These are phyloP conservation scores for Pyrgus malvae DNA, from an alignment of 2,888 invertebrate species.

Conservation along the genomic window DNA sequence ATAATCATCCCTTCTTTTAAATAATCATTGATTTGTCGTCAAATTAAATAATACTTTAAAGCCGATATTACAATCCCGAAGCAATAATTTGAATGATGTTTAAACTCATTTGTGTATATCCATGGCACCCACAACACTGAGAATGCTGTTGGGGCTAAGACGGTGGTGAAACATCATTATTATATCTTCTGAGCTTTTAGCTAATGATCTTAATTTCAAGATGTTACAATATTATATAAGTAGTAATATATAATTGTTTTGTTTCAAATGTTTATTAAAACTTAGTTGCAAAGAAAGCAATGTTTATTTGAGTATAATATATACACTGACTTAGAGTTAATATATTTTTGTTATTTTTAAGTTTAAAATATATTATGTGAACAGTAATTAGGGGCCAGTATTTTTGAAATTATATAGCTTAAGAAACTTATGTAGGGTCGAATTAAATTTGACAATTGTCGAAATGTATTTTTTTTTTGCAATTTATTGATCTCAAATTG, in stretches of 20 bases:
- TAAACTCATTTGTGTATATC: no score
- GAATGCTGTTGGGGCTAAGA: no score
- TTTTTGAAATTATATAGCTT: constrained; percentile 54
- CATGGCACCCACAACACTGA: no score
- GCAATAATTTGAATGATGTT: no score
- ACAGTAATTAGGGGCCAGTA: constrained; percentile 63
- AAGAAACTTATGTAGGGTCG: not conserved
- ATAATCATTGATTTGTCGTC: no score
- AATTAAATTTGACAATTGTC: constrained; percentile 4
- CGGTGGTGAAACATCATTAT: no score
- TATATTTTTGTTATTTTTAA: constrained; percentile 28
- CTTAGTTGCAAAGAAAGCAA: constrained; percentile 14
- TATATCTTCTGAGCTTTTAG: not conserved
- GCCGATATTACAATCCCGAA: no score
- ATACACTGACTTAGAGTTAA: constrained; percentile 17
- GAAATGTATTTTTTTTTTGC: constrained; percentile 10
- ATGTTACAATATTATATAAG: not conserved
- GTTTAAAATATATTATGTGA: constrained; percentile 18
- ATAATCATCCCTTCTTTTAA: no score
- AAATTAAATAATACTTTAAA: no score
- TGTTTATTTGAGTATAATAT: constrained; percentile 12
- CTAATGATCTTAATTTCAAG: not conserved
- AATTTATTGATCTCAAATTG: constrained; percentile 68
- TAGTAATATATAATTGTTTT: constrained; percentile 46
- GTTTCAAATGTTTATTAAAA: constrained; percentile 64